phyloP scores from a whole-genome alignment of 2,797 vertebrate genomes.

The Moxostoma hubbsi region DNA sequence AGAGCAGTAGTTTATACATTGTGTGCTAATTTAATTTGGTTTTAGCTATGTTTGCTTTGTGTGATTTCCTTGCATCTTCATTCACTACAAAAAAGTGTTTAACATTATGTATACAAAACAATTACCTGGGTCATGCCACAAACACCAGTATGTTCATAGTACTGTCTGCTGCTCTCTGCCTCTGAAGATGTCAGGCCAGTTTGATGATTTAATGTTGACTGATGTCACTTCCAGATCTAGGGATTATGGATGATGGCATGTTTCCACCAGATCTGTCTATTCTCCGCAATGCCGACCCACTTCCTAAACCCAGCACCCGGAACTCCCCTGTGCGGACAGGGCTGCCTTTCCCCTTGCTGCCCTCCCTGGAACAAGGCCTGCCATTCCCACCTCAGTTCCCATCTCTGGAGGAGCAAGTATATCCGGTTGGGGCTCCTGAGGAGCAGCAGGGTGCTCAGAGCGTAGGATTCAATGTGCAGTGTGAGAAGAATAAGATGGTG shows the following conservation, averaged over 20 bases:
- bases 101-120: no score
- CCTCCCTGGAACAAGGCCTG: conserved; percentile 54
- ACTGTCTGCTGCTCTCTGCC: no score
- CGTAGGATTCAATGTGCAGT: conserved; percentile 82
- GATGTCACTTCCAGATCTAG: conserved; percentile 66
- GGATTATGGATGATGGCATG: conserved; percentile 65
- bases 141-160: no score
- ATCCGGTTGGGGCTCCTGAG: conserved; percentile 72
- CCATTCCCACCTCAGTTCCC: conserved; percentile 51
- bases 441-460: conserved; percentile 79
- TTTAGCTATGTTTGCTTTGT: no score
- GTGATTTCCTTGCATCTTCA: background rate
- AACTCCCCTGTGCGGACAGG: conserved; percentile 65
- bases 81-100: background rate
- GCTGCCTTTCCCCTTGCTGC: conserved; percentile 74
- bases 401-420: conserved; percentile 47
- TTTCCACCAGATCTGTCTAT: conserved; percentile 84
- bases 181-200: background rate
- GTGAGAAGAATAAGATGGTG: conserved; percentile 87
- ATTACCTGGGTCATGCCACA: no score
- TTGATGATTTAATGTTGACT: background rate
- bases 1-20: no score
- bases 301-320: conserved; percentile 67
- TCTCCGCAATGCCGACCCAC: conserved; percentile 70
- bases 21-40: no score